Base-by-base conservation (phyloP, 2,888 invertebrate genomes). In the Timema cristinae region DNA sequence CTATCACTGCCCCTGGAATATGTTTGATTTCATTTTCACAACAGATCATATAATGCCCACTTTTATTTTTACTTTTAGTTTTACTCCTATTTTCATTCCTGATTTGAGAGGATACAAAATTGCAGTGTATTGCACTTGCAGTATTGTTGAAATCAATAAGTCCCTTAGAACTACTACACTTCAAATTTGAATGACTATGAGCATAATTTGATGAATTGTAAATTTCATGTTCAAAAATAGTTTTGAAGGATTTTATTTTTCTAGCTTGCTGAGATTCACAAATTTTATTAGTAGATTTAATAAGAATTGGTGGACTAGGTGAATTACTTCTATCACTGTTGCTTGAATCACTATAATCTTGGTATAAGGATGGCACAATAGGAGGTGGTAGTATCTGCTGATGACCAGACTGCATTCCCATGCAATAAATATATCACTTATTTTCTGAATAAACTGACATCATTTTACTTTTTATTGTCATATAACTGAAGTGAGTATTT, bases 1-100 rank as follows among this genome's bases (percentile, higher is more conserved):
- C 71, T 15, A 51, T 67, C 13, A 71, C 67, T 50, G 67, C 13
- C 47, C 71, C 71, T 32, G 71, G 71, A 16, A 71, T 67, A 13
- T 10, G 9, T 13, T 61, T 54, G 47, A 50, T 56, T 9, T 67
- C 61, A 50, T 71, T 51, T n/a, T 67, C 67, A 50, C 54, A 54
- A 32, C 67, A 54, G 13, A 66, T 50, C 7, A 51, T 48, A 10
- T 49, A 48, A 16, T 61, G 49, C 32, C 67, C 50, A 9, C 16
- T 54, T 32, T 50, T 50, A 59, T 56, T 56, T 50, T 71, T 54
- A 70, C 50, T 51, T n/a, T 66, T 70, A 11, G 51, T 63, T 47
- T 63, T 47, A 70, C 68, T 47, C 54, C 16, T 54, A 47, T 16
- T 47, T n/a, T 68, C 56, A n/a, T 56, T 11, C 32, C 51, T 67